A percentile compares a stretch with the other conserved stretches of the same genome.
phyloP scores from a whole-genome alignment of 2,888 invertebrate species.

The Enoplolaimus lenunculus region DNA sequence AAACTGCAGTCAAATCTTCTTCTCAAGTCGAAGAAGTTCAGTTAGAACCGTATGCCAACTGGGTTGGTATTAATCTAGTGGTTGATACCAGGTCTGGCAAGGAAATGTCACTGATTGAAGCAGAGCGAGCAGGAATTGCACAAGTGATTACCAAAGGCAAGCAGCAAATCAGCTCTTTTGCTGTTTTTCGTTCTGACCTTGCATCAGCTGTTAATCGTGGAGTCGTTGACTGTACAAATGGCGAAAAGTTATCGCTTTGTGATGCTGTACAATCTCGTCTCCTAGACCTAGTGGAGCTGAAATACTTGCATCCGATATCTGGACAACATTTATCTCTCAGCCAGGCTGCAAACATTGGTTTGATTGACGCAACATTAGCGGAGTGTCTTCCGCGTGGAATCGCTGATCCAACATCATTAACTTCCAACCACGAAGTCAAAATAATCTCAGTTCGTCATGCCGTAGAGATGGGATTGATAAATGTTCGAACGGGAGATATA shows the following conservation, averaged over 20 bases:
- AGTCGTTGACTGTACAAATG: constrained; percentile 56
- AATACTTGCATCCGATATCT: constrained; percentile 32
- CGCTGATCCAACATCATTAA: constrained; percentile 28
- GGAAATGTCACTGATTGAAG: constrained; percentile 38
- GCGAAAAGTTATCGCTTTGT: constrained; percentile 61
- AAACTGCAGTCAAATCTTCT: constrained; percentile 39
- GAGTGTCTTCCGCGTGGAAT: constrained; percentile 38
- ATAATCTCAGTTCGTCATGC: constrained; percentile 43
- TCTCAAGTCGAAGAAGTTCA: constrained; percentile 39
- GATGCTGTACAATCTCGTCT: constrained; percentile 68
- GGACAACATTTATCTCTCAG: constrained; percentile 29
- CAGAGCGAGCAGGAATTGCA: constrained; percentile 39
- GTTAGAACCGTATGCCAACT: constrained; percentile 39
- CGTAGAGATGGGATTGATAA: constrained; percentile 65
- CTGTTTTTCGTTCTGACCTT: constrained; percentile 38
- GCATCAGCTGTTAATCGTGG: constrained; percentile 58
- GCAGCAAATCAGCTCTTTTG: constrained; percentile 36
- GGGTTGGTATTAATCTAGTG: constrained; percentile 39
- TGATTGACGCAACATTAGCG: constrained; percentile 38
- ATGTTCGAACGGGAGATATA: constrained; percentile 65
- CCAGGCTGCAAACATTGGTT: constrained; percentile 38
- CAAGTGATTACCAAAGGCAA: constrained; percentile 40
- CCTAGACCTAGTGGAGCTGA: constrained; percentile 50
- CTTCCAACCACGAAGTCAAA: constrained; percentile 34
- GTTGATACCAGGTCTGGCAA: constrained; percentile 36